Conservation (phyloP, 2,888 invertebrate genomes). For the Hirtodrosophila cameraria region DNA sequence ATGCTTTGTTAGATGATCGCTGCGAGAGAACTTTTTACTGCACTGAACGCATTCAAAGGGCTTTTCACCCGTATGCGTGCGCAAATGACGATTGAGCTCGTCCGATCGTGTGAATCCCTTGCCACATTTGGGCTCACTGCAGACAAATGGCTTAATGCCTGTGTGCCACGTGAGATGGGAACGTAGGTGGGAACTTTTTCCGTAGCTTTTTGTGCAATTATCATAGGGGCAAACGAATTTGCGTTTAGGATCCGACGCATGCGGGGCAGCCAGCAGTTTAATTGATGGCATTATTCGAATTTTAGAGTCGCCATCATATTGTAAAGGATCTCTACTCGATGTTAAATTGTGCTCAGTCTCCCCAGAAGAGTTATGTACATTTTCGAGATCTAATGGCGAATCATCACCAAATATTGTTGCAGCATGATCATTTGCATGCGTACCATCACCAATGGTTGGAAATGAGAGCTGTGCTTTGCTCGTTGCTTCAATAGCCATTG, state of each 20-base stretch:
- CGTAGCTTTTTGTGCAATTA: conserved; percentile 82
- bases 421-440: conserved; percentile 46
- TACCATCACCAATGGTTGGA: conserved; percentile 44
- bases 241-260: conserved; percentile 74
- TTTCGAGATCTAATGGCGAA: conserved; percentile 67
- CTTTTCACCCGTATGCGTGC: conserved; percentile 82
- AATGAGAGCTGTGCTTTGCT: conserved; percentile 58
- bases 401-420: conserved; percentile 63
- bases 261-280: conserved; percentile 73
- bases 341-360: conserved; percentile 63
- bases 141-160: conserved; percentile 82
- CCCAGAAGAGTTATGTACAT: conserved; percentile 52
- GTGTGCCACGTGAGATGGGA: conserved; percentile 83
- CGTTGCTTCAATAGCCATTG: conserved; percentile 65
- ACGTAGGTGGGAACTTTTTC: conserved; percentile 82
- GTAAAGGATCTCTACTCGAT: conserved; percentile 32
- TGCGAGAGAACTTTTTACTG: conserved; percentile 81
- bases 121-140: conserved; percentile 76
- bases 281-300: conserved; percentile 78
- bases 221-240: conserved; percentile 80
- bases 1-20: conserved; percentile 82
- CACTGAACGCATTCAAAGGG: conserved; percentile 82
- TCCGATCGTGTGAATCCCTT: conserved; percentile 82
- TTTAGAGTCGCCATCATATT: conserved; percentile 54
- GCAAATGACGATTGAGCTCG: conserved; percentile 80